Percentiles rank a stretch among this genome's conserved stretches.
These are phyloP conservation scores for Pheosia tremula DNA, from an alignment of 2,888 invertebrate species.

Conservation along the genomic window DNA sequence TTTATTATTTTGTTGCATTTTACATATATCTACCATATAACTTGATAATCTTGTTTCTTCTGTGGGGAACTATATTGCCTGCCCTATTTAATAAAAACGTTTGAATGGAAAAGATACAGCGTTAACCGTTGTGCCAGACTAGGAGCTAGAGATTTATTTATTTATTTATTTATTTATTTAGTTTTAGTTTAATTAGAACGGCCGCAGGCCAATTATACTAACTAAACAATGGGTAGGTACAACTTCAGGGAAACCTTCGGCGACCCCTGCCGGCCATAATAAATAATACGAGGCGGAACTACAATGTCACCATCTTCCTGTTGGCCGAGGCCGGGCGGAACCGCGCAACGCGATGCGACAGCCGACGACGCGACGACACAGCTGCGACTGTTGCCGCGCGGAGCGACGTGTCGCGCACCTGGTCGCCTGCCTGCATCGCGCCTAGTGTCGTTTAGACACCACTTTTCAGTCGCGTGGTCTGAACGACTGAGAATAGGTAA, in stretches of 20 bases:
- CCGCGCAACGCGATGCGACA: slow-evolving; percentile 16
- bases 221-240: no score
- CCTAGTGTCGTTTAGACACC: slow-evolving; percentile 17
- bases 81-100: no score
- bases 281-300: slow-evolving; percentile 42
- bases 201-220: no score
- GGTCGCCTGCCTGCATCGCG: slow-evolving; percentile 14
- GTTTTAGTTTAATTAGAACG: no score
- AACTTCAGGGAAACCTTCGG: slow-evolving; percentile 12
- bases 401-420: slow-evolving; percentile 14
- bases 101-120: no score
- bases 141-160: no score
- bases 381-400: slow-evolving; percentile 9
- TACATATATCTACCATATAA: neutral
- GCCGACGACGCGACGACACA: slow-evolving; percentile 14
- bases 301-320: slow-evolving; percentile 35
- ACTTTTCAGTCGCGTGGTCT: neutral
- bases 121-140: no score
- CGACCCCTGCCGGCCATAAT: slow-evolving; percentile 26
- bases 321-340: slow-evolving; percentile 11
- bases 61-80: no score
- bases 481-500: no score
- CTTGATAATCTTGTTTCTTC: no score
- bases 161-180: no score
- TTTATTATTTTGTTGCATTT: neutral